A percentile compares a stretch with the other conserved stretches of the same genome.
Evolutionary conservation across 2,888 invertebrate genomes (phyloP).

Genomic region (Tachina grossa): DNA sequence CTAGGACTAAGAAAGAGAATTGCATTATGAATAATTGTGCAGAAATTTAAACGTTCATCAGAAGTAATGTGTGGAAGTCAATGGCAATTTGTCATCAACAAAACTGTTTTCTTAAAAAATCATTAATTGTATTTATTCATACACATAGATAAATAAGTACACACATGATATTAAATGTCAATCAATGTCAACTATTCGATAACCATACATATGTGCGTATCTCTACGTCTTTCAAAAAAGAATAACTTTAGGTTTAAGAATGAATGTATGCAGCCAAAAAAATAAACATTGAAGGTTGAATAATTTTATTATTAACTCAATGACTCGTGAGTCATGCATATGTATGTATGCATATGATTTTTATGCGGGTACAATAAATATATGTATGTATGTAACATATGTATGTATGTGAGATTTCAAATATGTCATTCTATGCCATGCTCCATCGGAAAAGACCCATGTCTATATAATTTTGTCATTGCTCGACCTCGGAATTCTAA

Average conservation of each 20-base stretch:
- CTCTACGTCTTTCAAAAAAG: background rate
- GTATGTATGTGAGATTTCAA: constrained; percentile 1
- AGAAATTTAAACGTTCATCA: background rate
- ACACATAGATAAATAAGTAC: background rate
- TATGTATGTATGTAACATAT: background rate
- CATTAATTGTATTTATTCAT: background rate
- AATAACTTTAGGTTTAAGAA: constrained; percentile 8
- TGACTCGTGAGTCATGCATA: background rate
- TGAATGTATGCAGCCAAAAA: background rate
- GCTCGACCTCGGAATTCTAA: too few species aligned
- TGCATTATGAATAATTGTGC: constrained; percentile 9
- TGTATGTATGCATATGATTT: background rate
- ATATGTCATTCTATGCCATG: background rate
- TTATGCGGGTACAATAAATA: too few species aligned
- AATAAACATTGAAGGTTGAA: background rate
- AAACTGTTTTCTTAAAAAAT: background rate
- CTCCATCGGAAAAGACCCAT: background rate
- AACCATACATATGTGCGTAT: background rate
- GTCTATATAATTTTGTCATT: too few species aligned
- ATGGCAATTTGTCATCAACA: constrained; percentile 31
- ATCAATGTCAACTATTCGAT: constrained; percentile 52
- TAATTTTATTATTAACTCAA: background rate
- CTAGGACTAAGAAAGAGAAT: constrained; percentile 1
- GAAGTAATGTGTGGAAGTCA: constrained; percentile 1
- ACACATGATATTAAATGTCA: constrained; percentile 28